A percentile compares a stretch with the other conserved stretches of the same genome.
Conservation (phyloP, 2,888 invertebrate species). For the Schrankia costaestrigalis region DNA sequence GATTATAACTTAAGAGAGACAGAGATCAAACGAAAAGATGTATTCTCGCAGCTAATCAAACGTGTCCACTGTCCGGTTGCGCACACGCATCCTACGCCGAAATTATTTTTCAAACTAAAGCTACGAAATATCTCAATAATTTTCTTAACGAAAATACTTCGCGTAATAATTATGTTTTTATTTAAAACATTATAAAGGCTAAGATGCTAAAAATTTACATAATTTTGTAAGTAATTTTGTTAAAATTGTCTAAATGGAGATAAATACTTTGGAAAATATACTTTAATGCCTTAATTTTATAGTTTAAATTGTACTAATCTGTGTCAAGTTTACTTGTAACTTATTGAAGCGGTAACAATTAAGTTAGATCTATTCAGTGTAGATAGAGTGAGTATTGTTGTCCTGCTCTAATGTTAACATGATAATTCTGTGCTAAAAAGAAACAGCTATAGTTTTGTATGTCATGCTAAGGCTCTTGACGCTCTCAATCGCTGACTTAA, state of each 20-base stretch:
- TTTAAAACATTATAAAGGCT: conserved; percentile 21
- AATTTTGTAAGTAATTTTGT: conserved; percentile 46
- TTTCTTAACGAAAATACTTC: neutral
- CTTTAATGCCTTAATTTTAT: conserved; percentile 19
- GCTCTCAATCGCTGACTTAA: conserved; percentile 71
- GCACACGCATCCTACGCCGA: conserved; percentile 60
- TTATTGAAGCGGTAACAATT: conserved; percentile 37
- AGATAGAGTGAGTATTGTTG: conserved; percentile 37
- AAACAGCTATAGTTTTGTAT: conserved; percentile 40
- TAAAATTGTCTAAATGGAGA: conserved; percentile 52
- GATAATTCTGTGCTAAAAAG: conserved; percentile 34
- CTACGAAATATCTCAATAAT: neutral
- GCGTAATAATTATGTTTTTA: too few species aligned
- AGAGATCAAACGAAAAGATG: conserved; percentile 58
- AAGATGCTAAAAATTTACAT: conserved; percentile 43
- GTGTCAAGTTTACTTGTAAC: conserved; percentile 31
- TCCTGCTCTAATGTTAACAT: conserved; percentile 36
- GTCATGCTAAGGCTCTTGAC: conserved; percentile 40
- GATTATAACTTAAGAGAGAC: conserved; percentile 28
- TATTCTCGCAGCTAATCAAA: conserved; percentile 70
- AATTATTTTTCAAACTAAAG: conserved; percentile 34
- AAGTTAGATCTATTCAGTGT: conserved; percentile 54
- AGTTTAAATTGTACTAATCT: conserved; percentile 33
- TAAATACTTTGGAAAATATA: conserved; percentile 42
- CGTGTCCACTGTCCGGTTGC: conserved; percentile 73